These are phyloP conservation scores for Tupaia tana DNA, from an alignment of 2,113 vertebrate species.

Conservation along the genomic window DNA sequence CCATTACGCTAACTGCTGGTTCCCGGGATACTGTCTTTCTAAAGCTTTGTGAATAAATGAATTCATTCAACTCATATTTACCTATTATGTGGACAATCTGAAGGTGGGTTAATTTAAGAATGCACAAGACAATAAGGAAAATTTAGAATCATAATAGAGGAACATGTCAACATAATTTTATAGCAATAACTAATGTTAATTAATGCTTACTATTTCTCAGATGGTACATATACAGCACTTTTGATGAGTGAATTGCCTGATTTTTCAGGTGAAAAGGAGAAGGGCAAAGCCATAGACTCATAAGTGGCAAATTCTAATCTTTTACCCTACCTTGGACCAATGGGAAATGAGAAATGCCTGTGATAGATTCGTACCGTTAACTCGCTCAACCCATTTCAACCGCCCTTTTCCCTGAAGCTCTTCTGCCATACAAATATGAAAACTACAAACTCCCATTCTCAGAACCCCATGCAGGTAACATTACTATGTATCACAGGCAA, in stretches of 20 bases:
- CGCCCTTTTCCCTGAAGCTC: neutral
- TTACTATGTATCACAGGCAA: neutral
- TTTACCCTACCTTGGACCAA: neutral
- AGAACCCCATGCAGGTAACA: neutral
- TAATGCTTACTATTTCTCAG: neutral
- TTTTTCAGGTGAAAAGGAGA: neutral
- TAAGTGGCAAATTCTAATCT: neutral
- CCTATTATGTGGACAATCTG: neutral
- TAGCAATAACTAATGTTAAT: neutral
- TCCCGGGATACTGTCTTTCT: constrained; percentile 1
- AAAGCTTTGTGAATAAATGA: constrained; percentile 23
- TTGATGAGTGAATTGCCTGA: neutral
- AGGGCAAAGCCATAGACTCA: neutral
- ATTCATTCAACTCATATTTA: constrained; percentile 29
- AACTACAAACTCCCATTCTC: neutral
- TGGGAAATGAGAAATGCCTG: neutral
- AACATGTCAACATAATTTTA: neutral
- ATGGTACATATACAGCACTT: neutral
- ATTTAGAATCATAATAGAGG: neutral
- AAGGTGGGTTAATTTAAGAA: neutral
- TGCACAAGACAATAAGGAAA: neutral
- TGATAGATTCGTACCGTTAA: neutral
- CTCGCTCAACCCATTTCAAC: neutral
- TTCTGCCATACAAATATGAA: neutral
- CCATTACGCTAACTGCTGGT: no score